A percentile compares a stretch with the other conserved stretches of the same genome.
Evolutionary conservation across 1,140 invertebrate species (phyloP).

Genomic region (Heliconius congener): DNA sequence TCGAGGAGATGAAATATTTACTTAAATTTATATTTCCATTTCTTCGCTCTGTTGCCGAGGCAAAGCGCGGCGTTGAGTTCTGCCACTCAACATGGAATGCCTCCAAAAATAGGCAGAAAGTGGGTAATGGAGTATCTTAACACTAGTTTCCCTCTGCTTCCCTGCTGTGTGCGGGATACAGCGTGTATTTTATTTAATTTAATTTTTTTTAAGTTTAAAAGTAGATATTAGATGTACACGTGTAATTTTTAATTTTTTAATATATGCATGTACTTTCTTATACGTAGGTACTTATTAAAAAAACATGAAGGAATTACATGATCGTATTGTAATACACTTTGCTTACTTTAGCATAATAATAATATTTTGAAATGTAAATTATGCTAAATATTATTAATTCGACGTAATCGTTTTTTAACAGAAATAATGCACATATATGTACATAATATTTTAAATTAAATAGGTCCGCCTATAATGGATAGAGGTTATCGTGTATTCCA

Average conservation of each 20-base stretch:
- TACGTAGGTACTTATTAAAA: not conserved
- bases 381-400: not conserved
- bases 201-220: too few species aligned
- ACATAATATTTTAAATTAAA: slow-evolving; percentile 1
- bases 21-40: too few species aligned
- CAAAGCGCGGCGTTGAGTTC: too few species aligned
- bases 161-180: too few species aligned
- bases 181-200: too few species aligned
- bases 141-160: too few species aligned
- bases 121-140: too few species aligned
- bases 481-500: slow-evolving; percentile 42
- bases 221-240: not conserved
- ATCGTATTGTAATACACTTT: not conserved
- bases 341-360: not conserved
- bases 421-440: not conserved
- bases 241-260: not conserved
- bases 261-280: too few species aligned
- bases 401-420: slow-evolving; percentile 2
- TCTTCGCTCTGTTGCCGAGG: too few species aligned
- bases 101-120: too few species aligned
- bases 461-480: slow-evolving; percentile 25
- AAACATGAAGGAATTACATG: not conserved
- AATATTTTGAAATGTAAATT: slow-evolving; percentile 9
- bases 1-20: too few species aligned
- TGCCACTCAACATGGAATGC: too few species aligned